These are phyloP conservation scores for Macrotrachela quadricornifera DNA, from an alignment of 1,140 invertebrate species.

Conservation along the genomic window DNA sequence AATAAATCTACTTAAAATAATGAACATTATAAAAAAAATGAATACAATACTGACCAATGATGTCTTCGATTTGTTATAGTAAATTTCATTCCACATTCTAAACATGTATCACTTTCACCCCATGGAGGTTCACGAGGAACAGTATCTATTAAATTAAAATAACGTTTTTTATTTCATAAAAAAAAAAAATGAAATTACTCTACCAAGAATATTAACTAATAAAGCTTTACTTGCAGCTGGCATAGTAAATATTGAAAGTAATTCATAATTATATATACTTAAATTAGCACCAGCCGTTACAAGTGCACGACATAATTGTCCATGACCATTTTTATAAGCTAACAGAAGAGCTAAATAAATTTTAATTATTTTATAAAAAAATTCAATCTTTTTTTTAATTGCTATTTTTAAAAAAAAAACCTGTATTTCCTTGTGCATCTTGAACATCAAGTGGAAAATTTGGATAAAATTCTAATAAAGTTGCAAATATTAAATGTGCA, in stretches of 20 bases:
- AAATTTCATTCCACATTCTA: conserved; percentile 75
- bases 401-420: background rate
- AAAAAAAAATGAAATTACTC: background rate
- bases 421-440: background rate
- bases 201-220: conserved; percentile 47
- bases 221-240: conserved; percentile 77
- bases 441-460: background rate
- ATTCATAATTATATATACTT: conserved; percentile 66
- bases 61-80: conserved; percentile 74
- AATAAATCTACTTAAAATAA: background rate
- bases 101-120: conserved; percentile 70
- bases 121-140: conserved; percentile 66
- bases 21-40: background rate
- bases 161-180: background rate
- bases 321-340: conserved; percentile 83
- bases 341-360: conserved; percentile 42
- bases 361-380: background rate
- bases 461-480: background rate
- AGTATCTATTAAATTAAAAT: conserved; percentile 14
- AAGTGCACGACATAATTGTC: conserved; percentile 60
- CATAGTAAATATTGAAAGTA: conserved; percentile 78
- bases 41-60: conserved; percentile 47
- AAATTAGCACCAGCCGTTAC: conserved; percentile 65
- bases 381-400: background rate
- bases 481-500: background rate